phyloP scores from a whole-genome alignment of 2,888 invertebrate genomes.

The Euproctis similis region DNA sequence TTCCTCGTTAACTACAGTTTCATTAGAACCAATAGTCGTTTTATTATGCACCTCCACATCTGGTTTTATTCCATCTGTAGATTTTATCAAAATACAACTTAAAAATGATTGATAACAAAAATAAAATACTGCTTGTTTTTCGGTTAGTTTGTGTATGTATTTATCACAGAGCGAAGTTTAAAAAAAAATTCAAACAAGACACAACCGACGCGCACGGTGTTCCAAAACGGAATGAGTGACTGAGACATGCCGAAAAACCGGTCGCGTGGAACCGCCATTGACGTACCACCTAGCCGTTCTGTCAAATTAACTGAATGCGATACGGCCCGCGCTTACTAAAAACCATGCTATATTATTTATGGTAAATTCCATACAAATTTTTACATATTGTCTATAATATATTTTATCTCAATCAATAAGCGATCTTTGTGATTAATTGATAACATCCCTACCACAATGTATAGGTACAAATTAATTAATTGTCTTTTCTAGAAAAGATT shows the following conservation, averaged over 20 bases:
- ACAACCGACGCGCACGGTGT: conserved; percentile 39
- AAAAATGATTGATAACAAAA: conserved; percentile 29
- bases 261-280: conserved; percentile 43
- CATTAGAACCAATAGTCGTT: conserved; percentile 55
- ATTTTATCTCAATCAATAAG: too few species aligned
- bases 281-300: conserved; percentile 42
- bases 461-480: too few species aligned
- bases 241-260: conserved; percentile 35
- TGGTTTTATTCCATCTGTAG: conserved; percentile 66
- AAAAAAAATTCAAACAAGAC: conserved; percentile 19
- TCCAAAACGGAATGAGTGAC: conserved; percentile 45
- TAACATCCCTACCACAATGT: too few species aligned
- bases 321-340: conserved; percentile 37
- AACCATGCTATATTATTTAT: too few species aligned
- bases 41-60: conserved; percentile 64
- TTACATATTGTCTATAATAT: too few species aligned
- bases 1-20: conserved; percentile 57
- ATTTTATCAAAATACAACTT: conserved; percentile 62
- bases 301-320: conserved; percentile 57
- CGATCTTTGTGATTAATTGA: too few species aligned
- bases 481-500: too few species aligned
- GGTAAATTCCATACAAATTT: too few species aligned
- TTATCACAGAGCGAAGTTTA: conserved; percentile 21
- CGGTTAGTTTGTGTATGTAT: conserved; percentile 16
- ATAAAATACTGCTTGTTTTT: conserved; percentile 24